These are phyloP conservation scores for Carollia perspicillata DNA, from an alignment of 2,113 vertebrate genomes.

Conservation along the genomic window DNA sequence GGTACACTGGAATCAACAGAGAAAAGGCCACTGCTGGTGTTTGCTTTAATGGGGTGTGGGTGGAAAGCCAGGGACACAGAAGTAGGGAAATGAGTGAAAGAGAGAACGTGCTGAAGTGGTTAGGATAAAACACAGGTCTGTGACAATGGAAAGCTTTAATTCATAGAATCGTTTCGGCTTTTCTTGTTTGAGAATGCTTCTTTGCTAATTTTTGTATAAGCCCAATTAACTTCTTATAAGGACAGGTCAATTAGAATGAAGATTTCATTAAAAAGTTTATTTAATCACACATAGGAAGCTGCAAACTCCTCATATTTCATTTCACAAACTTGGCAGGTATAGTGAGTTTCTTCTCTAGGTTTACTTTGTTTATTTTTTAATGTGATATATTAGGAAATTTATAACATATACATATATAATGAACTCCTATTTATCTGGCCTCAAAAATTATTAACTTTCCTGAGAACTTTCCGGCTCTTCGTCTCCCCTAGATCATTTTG, in stretches of 20 bases:
- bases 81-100: background rate
- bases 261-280: background rate
- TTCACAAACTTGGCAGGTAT: background rate
- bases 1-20: background rate
- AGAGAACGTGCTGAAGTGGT: background rate
- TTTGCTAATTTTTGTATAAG: constrained; percentile 2
- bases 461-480: background rate
- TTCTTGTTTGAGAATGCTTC: background rate
- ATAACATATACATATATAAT: background rate
- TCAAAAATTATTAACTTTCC: background rate
- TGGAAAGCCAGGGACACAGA: background rate
- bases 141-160: background rate
- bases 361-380: background rate
- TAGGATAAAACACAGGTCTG: background rate
- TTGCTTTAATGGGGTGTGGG: background rate
- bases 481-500: background rate
- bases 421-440: background rate
- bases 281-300: background rate
- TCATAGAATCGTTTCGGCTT: background rate
- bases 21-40: background rate
- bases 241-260: background rate
- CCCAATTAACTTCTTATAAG: background rate
- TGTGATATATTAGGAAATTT: background rate
- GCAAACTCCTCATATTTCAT: background rate
- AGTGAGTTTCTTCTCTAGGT: background rate